Percentiles rank a stretch among this genome's conserved stretches.
These are phyloP conservation scores for Pantala flavescens DNA, from an alignment of 1,140 invertebrate species.

Conservation along the genomic window DNA sequence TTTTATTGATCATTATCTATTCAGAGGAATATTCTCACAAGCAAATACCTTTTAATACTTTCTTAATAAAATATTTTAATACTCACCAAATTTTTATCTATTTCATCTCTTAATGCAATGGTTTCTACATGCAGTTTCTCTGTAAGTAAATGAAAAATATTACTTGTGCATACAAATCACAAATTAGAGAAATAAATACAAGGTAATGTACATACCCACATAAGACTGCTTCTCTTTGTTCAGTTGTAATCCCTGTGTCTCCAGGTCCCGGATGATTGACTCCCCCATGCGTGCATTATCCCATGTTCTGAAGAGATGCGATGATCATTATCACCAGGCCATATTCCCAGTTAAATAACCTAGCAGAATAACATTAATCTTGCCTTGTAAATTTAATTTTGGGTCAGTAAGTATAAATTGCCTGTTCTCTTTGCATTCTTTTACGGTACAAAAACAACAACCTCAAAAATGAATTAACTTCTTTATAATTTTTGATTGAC, in stretches of 20 bases:
- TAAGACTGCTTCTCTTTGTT: conserved; percentile 38
- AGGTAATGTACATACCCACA: conserved; percentile 20
- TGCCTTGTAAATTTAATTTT: background rate
- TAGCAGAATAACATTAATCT: background rate
- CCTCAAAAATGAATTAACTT: no score
- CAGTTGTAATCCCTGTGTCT: conserved; percentile 35
- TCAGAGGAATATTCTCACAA: no score
- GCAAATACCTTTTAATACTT: no score
- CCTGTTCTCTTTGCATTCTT: no score
- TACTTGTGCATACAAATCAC: background rate
- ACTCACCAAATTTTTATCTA: conserved; percentile 27
- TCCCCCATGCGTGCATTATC: conserved; percentile 36
- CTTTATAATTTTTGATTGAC: no score
- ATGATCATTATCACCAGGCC: background rate
- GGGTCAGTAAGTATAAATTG: no score
- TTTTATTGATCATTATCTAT: no score
- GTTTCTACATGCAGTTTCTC: conserved; percentile 28
- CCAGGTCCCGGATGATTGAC: conserved; percentile 36
- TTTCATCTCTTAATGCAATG: conserved; percentile 26
- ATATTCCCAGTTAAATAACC: background rate
- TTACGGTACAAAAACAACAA: no score
- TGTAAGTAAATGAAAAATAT: conserved; percentile 17
- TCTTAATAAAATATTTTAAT: no score
- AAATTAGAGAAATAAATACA: background rate
- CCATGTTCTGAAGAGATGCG: conserved; percentile 31